Base-by-base conservation (phyloP, 1,140 invertebrate species). In the Chrysoperla carnea region DNA sequence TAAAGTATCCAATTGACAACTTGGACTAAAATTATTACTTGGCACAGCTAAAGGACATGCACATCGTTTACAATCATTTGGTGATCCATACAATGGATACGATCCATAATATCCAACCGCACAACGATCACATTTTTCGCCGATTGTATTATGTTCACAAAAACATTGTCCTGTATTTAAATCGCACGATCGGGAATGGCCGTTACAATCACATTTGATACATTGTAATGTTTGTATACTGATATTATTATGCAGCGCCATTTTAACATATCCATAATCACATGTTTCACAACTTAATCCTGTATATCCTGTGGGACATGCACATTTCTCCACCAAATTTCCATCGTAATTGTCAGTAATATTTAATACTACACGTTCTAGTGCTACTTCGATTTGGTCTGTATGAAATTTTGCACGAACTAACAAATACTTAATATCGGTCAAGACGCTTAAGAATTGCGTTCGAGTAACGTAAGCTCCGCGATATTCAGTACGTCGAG, bases 321-420 rank as follows among this genome's bases (percentile, higher is more conserved):
- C 52, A 52, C 80, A 82, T 12, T 63, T 59, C 55, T 84, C 79
- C 1, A 78, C 70, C 1, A 64, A 53, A 41, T 56, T 66, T 0
- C 51, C 51, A 6, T 56, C 47, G 4, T 61, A 60, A 13, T 39
- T 28, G 40, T 40, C 43, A n/a, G 43, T 48, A n/a, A 54, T 46
- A 13, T 46, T 49, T 8, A 52, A 45, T 11, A 52, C 41, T 9
- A 53, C 57, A 6, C 52, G 43, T 43, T 61, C 61, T 15, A 70
- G 49, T 7, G 61, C 73, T 33, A 81, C 84, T 65, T 94, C 88
- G 44, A 88, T 79, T 65, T 99, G 93, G 57, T 93, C 89, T 0
- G 84, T 86, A 58, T 96, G 89, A 61, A 83, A 98, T 42, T 88
- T 86, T 0, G 89, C 90, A 41, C 91, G 70, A 17, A 98, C 71